Evolutionary conservation across 2,113 vertebrate genomes (phyloP).

Genomic region (Lophochroa leadbeateri): DNA sequence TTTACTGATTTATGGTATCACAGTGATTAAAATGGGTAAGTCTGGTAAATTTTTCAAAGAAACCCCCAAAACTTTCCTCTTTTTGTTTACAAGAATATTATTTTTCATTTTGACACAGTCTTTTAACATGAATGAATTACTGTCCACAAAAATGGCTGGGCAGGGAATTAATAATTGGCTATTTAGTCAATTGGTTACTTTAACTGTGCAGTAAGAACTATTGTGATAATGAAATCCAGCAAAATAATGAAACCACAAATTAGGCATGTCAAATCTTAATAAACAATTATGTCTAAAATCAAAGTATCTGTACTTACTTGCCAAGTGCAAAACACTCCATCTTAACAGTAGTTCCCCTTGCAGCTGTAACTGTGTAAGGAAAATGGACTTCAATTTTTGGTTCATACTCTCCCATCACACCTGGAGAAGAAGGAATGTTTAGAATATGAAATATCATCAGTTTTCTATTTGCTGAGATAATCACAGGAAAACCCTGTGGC

Average conservation of each 20-base stretch:
- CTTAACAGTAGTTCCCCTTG: slow-evolving; percentile 89
- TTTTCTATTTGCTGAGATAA: not conserved
- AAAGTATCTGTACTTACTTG: slow-evolving; percentile 88
- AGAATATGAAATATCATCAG: slow-evolving; percentile 30
- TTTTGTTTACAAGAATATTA: not conserved
- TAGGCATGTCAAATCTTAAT: slow-evolving; percentile 51
- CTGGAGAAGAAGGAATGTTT: slow-evolving; percentile 79
- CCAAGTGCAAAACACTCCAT: slow-evolving; percentile 97
- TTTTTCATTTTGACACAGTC: not conserved
- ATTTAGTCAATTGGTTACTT: slow-evolving; percentile 16
- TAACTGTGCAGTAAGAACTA: not conserved
- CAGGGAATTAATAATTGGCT: slow-evolving; percentile 18
- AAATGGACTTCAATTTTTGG: slow-evolving; percentile 99
- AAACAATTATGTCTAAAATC: slow-evolving; percentile 39
- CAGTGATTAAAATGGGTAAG: not conserved
- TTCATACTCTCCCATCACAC: slow-evolving; percentile 98
- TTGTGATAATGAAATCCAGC: slow-evolving; percentile 32
- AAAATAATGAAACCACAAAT: slow-evolving; percentile 52
- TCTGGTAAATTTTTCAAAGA: not conserved
- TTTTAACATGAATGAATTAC: not conserved
- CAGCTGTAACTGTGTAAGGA: slow-evolving; percentile 85
- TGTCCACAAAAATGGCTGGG: slow-evolving; percentile 9
- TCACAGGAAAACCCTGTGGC: not conserved
- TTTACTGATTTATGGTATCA: not conserved
- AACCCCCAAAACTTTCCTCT: fast-evolving